Percentiles rank a stretch among this genome's conserved stretches.
These are phyloP conservation scores for Pseudachorutes palmiensis DNA, from an alignment of 1,140 invertebrate genomes.

Conservation along the genomic window DNA sequence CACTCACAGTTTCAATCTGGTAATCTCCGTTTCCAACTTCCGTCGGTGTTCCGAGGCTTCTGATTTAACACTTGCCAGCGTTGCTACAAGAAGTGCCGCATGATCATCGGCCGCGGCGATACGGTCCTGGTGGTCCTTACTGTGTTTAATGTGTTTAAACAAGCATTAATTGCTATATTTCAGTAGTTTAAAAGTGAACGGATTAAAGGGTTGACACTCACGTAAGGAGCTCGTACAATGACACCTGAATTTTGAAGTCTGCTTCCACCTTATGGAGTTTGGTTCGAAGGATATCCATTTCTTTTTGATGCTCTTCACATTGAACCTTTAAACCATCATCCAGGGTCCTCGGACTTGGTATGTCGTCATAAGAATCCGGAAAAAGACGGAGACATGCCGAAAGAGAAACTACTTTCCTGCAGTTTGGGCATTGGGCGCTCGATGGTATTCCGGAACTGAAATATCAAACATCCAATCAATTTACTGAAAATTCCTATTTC, in stretches of 20 bases:
- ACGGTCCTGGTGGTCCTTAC: too few relatives aligned
- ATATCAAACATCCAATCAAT: too few relatives aligned
- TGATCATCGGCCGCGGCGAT: too few relatives aligned
- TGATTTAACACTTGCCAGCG: too few relatives aligned
- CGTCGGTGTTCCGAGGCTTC: too few relatives aligned
- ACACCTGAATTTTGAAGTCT: constrained; percentile 1
- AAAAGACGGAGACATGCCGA: not conserved
- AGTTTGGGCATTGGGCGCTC: not conserved
- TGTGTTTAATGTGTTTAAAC: too few relatives aligned
- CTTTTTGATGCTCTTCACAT: not conserved
- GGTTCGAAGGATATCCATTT: not conserved
- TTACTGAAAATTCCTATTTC: too few relatives aligned
- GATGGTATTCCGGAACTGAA: not conserved
- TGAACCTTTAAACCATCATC: not conserved
- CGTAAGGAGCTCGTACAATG: not conserved
- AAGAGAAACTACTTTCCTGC: not conserved
- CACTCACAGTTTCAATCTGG: not conserved
- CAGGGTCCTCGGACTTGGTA: not conserved
- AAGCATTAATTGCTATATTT: not conserved
- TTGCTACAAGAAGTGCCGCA: too few relatives aligned
- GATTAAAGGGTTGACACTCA: not conserved
- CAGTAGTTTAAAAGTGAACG: not conserved
- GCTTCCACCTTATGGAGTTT: not conserved
- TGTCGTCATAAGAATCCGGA: constrained; percentile 5
- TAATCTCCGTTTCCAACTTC: not conserved